Evolutionary conservation across 1,140 invertebrate species (phyloP).

Genomic region (Melipona quadrifasciata): DNA sequence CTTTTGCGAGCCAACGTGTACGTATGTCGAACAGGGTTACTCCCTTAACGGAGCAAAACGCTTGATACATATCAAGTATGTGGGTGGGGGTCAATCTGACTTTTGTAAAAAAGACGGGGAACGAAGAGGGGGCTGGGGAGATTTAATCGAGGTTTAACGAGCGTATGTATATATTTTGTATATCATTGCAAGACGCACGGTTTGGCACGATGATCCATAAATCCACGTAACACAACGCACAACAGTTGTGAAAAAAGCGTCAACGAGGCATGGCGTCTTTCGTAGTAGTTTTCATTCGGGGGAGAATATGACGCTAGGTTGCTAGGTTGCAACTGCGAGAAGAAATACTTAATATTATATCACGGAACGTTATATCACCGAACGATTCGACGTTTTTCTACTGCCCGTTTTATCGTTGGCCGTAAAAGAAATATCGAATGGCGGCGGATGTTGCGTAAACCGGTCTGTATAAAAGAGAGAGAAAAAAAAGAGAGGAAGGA

Average conservation of each 20-base stretch:
- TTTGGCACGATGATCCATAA: neutral
- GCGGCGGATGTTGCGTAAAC: neutral
- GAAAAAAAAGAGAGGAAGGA: too few species aligned
- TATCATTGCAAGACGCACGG: neutral
- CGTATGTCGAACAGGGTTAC: neutral
- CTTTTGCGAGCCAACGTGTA: neutral
- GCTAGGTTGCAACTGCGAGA: too few species aligned
- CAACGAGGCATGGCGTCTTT: neutral
- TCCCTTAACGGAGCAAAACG: neutral
- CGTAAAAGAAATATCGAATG: neutral
- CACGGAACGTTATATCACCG: neutral
- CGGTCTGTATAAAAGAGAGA: too few species aligned
- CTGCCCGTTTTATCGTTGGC: neutral
- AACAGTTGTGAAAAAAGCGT: neutral
- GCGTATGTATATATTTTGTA: neutral
- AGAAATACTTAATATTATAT: neutral
- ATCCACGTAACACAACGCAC: too few species aligned
- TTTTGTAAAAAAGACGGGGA: neutral
- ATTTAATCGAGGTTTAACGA: neutral
- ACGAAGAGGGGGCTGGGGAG: too few species aligned
- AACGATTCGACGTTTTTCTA: neutral
- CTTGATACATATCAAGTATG: neutral
- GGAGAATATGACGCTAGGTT: neutral
- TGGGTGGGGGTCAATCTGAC: neutral
- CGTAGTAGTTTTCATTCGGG: neutral